Conservation (phyloP, 2,797 vertebrate genomes). For the Lacerta viridis region DNA sequence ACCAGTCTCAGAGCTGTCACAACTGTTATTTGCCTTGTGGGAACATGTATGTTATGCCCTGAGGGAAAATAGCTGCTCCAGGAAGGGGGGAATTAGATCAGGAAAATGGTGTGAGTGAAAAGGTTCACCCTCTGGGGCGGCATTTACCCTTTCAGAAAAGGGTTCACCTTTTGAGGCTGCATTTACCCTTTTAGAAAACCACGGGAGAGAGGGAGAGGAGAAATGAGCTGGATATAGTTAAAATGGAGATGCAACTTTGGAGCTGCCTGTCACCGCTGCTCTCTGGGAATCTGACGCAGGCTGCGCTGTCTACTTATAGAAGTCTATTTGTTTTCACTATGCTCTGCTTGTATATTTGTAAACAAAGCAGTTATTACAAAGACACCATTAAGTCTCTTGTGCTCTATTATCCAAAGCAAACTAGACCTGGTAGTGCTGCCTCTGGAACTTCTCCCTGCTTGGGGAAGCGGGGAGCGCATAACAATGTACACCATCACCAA, state of each 20-base stretch:
- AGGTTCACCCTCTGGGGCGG: too few relatives aligned
- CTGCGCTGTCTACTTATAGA: not conserved
- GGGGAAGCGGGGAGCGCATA: not conserved
- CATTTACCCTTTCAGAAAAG: not conserved
- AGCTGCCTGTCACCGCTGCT: not conserved
- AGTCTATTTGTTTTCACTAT: not conserved
- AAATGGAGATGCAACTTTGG: not conserved
- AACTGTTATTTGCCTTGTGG: not conserved
- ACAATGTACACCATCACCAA: not conserved
- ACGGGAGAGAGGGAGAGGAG: too few relatives aligned
- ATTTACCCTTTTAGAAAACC: not conserved
- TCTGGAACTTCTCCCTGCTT: not conserved
- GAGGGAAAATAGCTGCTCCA: not conserved
- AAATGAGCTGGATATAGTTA: not conserved
- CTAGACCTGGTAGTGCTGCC: not conserved
- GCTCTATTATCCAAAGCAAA: constrained; percentile 10
- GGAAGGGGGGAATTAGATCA: not conserved
- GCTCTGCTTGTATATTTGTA: constrained; percentile 2
- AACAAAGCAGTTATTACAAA: constrained; percentile 9
- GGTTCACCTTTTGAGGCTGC: not conserved
- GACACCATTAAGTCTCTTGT: not conserved
- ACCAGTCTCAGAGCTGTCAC: not conserved
- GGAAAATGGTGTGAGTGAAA: too few relatives aligned
- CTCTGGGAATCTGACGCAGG: not conserved
- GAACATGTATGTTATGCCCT: not conserved